Evolutionary conservation across 2,888 invertebrate genomes (phyloP), one percentile per base, ranked within the genome.

Genomic region (Drosophila barbarae): DNA sequence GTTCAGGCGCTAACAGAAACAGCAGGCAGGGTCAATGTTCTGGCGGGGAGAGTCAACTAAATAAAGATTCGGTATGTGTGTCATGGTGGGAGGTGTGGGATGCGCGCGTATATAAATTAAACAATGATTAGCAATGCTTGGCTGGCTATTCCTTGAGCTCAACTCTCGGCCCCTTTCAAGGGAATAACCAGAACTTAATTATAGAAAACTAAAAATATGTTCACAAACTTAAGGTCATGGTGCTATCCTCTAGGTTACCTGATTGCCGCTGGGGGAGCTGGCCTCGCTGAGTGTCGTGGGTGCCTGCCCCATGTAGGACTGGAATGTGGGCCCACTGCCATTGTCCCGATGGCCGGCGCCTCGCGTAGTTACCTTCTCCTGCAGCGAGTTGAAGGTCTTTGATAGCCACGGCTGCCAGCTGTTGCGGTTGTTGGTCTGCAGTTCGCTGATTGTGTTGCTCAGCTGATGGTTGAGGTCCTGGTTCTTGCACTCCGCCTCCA

Each of bases 401-500:
- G 96, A 96, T 55, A 98, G 92, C 98, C 98, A 99, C 0, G 96
- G 95, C 28, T 98, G 94, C 93, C 97, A 98, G 71, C 87, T 88
- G 54, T 88, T 89, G 28, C 89, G 88, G 79, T 67, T 89, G 81
- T 67, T 89, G 30, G 86, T 86, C 85, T 93, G 93, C 71, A 95
- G 90, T 88, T 97, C 97, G 58, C 94, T 92, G 49, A 95, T 92
- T 0, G 96, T 94, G 0, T 95, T 92, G 85, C 94, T 94, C 56
- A 98, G 90, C 86, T 97, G 96, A 90, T 99, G 98, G 38, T 95
- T 96, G 71, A 99, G 90, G 88, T 97, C 96, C 92, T 98, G 98
- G 90, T 97, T 98, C 87, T 94, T 93, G 90, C 98, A 98, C 90
- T 98, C 96, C 1, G 98, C 96, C 90, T 99, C 98, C 6, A 99